A percentile compares a stretch with the other conserved stretches of the same genome.
phyloP scores from a whole-genome alignment of 2,113 vertebrate genomes.

The Pristiophorus japonicus region DNA sequence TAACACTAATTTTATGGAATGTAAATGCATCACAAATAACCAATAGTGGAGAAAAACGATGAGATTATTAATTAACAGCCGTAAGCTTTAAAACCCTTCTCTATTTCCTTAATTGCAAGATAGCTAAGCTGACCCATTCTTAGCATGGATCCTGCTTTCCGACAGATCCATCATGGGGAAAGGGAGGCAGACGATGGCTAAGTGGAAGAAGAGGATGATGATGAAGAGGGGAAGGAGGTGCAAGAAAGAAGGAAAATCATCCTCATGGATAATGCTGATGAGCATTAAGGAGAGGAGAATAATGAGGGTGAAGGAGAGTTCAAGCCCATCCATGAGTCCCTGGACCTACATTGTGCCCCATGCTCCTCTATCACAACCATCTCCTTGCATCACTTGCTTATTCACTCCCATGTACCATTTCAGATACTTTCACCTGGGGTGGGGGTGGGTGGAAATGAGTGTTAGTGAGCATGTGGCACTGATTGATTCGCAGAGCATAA shows the following conservation, averaged over 20 bases:
- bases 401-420: background rate
- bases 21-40: no score
- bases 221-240: no score
- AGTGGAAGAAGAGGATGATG: background rate
- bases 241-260: background rate
- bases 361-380: background rate
- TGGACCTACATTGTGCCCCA: background rate
- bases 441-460: background rate
- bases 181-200: slow-evolving; percentile 38
- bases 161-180: background rate
- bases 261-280: background rate
- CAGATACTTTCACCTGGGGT: background rate
- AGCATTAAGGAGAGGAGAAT: background rate
- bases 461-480: background rate
- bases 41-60: no score
- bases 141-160: background rate
- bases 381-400: background rate
- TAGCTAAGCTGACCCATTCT: background rate
- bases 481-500: background rate
- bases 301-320: background rate
- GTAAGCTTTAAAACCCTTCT: background rate
- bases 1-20: no score
- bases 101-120: background rate
- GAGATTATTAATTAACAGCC: no score
- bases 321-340: background rate